Percentiles rank a stretch among this genome's conserved stretches.
Evolutionary conservation across 2,888 invertebrate genomes (phyloP).

Genomic region (Gibbula magus): DNA sequence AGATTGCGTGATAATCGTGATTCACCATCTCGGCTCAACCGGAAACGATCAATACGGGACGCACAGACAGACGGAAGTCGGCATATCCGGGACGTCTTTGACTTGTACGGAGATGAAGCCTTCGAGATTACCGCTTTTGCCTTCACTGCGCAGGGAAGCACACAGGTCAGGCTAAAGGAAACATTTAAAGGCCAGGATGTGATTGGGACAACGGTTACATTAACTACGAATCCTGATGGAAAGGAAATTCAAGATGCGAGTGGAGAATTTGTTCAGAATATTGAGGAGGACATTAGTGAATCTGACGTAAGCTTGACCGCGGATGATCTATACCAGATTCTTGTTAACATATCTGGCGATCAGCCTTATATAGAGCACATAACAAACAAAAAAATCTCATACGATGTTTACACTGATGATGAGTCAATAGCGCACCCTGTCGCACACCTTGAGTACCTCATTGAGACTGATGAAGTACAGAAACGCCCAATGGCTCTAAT

Average conservation of each 20-base stretch:
- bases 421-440: not conserved
- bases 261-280: conserved; percentile 43
- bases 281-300: conserved; percentile 42
- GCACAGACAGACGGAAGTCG: not conserved
- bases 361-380: not conserved
- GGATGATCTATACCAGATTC: conserved; percentile 33
- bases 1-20: not conserved
- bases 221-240: conserved; percentile 37
- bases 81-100: not conserved
- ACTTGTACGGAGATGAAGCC: conserved; percentile 30
- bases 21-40: not conserved
- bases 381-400: not conserved
- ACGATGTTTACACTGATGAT: not conserved
- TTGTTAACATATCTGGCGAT: conserved; percentile 5
- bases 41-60: not conserved
- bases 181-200: conserved; percentile 44
- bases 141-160: conserved; percentile 40
- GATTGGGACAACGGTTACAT: conserved; percentile 43
- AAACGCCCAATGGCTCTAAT: conserved; percentile 48
- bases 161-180: conserved; percentile 44
- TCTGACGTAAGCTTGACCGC: conserved; percentile 30
- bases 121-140: conserved; percentile 23
- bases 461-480: conserved; percentile 15
- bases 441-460: conserved; percentile 25
- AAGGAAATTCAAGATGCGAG: conserved; percentile 42